These are phyloP conservation scores for Helicoverpa zea DNA, from an alignment of 1,140 invertebrate species.

Conservation along the genomic window DNA sequence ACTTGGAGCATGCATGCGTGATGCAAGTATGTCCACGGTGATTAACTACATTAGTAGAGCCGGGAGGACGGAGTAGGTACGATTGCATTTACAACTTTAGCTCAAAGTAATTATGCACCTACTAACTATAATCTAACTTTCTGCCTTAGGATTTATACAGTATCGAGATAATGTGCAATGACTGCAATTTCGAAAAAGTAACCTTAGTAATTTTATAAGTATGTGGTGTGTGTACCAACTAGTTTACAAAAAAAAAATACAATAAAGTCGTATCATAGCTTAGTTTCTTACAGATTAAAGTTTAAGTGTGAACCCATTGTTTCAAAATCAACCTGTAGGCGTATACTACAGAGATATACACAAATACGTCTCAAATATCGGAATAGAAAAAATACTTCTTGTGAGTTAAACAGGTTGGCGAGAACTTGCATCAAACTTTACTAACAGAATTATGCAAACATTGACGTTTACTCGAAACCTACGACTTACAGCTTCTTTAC, in stretches of 20 bases:
- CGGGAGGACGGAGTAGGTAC: background rate
- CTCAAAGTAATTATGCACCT: background rate
- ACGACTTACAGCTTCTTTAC: background rate
- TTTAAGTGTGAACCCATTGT: background rate
- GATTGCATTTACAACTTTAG: background rate
- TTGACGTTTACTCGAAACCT: conserved; percentile 32
- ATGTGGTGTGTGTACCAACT: too few species aligned
- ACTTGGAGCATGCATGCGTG: background rate
- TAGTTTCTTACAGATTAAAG: too few species aligned
- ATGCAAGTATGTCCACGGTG: conserved; percentile 11
- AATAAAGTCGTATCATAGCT: too few species aligned
- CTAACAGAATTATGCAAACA: conserved; percentile 29
- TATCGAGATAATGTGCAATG: too few species aligned
- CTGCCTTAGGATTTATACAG: too few species aligned
- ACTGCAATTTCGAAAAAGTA: too few species aligned
- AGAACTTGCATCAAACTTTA: conserved; percentile 19
- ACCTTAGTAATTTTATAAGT: too few species aligned
- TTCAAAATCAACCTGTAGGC: too few species aligned
- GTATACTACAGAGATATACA: background rate
- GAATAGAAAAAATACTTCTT: background rate
- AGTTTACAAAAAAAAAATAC: too few species aligned
- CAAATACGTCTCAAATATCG: background rate
- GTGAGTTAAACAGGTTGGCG: conserved; percentile 1
- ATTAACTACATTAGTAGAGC: background rate
- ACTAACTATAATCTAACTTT: too few species aligned